Evolutionary conservation across 2,797 vertebrate species (phyloP).

Genomic region (Denticeps clupeoides): DNA sequence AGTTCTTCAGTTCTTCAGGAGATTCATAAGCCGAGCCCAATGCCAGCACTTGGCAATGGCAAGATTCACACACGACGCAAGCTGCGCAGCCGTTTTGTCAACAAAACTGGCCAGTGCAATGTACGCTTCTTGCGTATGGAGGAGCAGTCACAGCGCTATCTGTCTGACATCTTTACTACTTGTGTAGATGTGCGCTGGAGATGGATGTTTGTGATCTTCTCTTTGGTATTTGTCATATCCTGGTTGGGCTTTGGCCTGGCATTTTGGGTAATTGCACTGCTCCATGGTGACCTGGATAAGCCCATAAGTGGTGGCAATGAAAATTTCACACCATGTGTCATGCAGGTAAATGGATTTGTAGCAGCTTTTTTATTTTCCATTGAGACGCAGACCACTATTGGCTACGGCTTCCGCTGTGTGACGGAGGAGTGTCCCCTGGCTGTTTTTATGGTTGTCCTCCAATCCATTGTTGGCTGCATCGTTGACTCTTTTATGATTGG

Average conservation of each 20-base stretch:
- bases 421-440: conserved; percentile 87
- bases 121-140: conserved; percentile 92
- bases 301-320: conserved; percentile 36
- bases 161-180: conserved; percentile 93
- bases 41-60: conserved; percentile 81
- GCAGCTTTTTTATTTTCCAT: conserved; percentile 91
- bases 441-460: conserved; percentile 88
- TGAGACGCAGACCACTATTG: conserved; percentile 92
- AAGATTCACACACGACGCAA: conserved; percentile 86
- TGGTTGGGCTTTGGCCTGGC: conserved; percentile 83
- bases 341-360: conserved; percentile 81
- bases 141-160: conserved; percentile 85
- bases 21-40: conserved; percentile 66
- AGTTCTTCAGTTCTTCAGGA: conserved; percentile 84
- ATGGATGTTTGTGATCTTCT: conserved; percentile 88
- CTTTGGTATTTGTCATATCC: conserved; percentile 78
- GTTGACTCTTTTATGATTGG: conserved; percentile 97
- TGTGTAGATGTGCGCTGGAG: conserved; percentile 95
- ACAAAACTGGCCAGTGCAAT: conserved; percentile 89
- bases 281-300: conserved; percentile 81
- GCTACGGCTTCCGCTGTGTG: conserved; percentile 86
- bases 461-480: conserved; percentile 92
- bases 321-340: conserved; percentile 76
- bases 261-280: conserved; percentile 81
- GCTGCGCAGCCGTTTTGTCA: conserved; percentile 80